Evolutionary conservation across 92 coral and sea anemone species (phyloP), one percentile per base, ranked within the genome.

Genomic region (Blastomussa wellsi): DNA sequence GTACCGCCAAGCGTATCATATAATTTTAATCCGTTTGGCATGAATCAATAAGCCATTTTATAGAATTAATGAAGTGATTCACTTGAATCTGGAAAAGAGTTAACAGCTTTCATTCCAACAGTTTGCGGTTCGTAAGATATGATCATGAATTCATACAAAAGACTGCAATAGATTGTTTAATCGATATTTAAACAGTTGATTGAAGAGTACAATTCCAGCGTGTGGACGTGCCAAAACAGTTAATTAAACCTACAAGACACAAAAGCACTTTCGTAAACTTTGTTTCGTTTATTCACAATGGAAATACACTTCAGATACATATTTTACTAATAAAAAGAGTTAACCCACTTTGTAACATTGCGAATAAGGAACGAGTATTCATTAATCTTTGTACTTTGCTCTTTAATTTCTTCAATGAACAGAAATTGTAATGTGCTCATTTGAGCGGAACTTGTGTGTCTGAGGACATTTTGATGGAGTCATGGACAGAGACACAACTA

Each of bases 11-110:
- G 26, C 75, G 37, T 33, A 37, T 5, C 75, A 19, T 20, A 68
- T 26, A 70, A 17, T 70, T 36, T 38, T 70, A 70, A 70, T 70
- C 20, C 48, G 75, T n/a, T 70, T 70, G 48, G 28, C 44, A 70
- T 38, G 44, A 70, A 70, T 70, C 48, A 70, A 1, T 36, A 70
- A 37, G 48, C 37, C 15, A 36, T 7, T 38, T 26, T 26, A 26
- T 62, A 10, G 0, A 70, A 37, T n/a, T 70, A 9, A 69, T 13
- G 48, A 33, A 36, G 75, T 36, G 24, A 70, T 7, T 35, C 11
- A 4, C 47, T 19, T 70, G 26, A 36, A 17, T 36, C 0, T 15
- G 48, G 75, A 70, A 36, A 70, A 36, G 24, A 70, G 20, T 19
- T 70, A 37, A 35, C n/a, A n/a, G 26, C 35, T 17, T 24, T 19